Evolutionary conservation across 1,140 invertebrate species (phyloP).

Genomic region (Drosophila bocki): DNA sequence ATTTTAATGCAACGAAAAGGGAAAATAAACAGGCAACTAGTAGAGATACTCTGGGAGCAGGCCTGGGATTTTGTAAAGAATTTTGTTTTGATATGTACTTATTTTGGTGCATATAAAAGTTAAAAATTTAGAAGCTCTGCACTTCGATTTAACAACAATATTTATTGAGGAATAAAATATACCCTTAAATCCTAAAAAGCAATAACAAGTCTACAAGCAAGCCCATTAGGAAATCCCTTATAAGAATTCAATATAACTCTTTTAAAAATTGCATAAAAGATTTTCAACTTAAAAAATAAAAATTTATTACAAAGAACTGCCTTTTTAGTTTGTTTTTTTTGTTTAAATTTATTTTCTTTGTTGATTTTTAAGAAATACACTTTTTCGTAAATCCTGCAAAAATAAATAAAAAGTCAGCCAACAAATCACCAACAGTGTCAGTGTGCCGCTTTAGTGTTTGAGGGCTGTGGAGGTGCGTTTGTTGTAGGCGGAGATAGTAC

Average conservation of each 20-base stretch:
- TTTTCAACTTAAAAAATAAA: neutral
- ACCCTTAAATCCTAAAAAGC: neutral
- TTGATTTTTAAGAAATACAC: neutral
- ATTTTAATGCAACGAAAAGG: constrained; percentile 58
- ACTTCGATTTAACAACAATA: neutral
- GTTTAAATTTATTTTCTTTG: neutral
- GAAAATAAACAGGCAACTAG: constrained; percentile 20
- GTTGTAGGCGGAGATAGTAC: constrained; percentile 53
- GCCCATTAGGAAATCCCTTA: too few species aligned
- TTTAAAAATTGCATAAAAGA: neutral
- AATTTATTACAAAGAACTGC: neutral
- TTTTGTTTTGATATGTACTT: too few species aligned
- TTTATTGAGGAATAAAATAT: neutral
- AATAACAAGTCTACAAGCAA: neutral
- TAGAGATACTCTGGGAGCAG: neutral
- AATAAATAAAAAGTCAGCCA: neutral
- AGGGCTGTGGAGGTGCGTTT: constrained; percentile 11
- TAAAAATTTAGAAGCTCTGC: too few species aligned
- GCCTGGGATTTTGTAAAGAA: neutral
- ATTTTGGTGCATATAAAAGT: too few species aligned
- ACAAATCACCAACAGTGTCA: constrained; percentile 2
- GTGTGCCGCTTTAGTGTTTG: neutral
- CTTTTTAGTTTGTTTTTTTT: neutral
- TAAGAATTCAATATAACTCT: neutral
- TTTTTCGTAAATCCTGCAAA: neutral